Evolutionary conservation across 2,888 invertebrate genomes (phyloP), one percentile per base, ranked within the genome.

Genomic region (Arctia plantaginis): DNA sequence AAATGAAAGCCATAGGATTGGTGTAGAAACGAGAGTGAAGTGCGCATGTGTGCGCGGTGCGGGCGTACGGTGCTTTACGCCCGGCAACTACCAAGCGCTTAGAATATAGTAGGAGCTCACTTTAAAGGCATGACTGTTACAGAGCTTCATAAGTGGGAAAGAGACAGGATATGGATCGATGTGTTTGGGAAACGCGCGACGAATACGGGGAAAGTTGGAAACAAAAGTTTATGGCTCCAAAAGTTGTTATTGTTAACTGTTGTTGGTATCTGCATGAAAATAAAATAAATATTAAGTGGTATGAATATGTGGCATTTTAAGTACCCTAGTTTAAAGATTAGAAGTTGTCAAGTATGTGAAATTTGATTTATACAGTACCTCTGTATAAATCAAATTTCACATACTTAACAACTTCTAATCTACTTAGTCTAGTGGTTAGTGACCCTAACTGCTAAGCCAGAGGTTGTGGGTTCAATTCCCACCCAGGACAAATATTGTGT

Each of bases 31-130:
- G 69, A 74, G 71, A 77, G 76, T 86, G 87, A 83, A 91, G 73
- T 93, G 94, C 94, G 94, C 94, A 94, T 94, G 94, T 94, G 93
- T 93, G 95, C 92, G 94, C 94, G 92, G 94, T 92, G 91, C 90
- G 93, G 93, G 92, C 93, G 94, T 94, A 94, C 95, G 94, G 93
- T 89, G 94, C 91, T 92, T 90, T 87, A 80, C 91, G 91, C 93
- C 94, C 94, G 94, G 92, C 92, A 92, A 92, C 85, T 93, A 95
- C 95, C 92, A 95, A 94, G 95, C 90, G 76, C 79, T 1, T 89
- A 95, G 87, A 85, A 85, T 69, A 33, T 35, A 18, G 20, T 18
- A 82, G 78, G 88, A 91, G 90, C 69, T 84, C 41, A 59, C 72
- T 62, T 74, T 79, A 68, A 51, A 72, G 67, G 77, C 73, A 74